phyloP scores from a whole-genome alignment of 2,797 vertebrate genomes.

The Kryptopterus vitreolus region DNA sequence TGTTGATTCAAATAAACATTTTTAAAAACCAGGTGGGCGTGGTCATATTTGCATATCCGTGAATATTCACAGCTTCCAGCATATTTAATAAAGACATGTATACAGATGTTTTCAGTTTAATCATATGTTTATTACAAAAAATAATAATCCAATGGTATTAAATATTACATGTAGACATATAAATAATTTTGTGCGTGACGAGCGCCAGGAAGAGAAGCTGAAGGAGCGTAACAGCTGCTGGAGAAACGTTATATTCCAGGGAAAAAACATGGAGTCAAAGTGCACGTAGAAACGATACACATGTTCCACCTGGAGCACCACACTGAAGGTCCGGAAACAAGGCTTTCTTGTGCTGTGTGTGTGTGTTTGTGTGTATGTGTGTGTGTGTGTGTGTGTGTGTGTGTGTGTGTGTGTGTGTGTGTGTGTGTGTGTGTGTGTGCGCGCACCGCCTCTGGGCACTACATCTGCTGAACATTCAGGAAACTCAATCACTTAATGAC shows the following conservation, averaged over 20 bases:
- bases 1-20: background rate
- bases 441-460: slow-evolving; percentile 42
- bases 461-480: slow-evolving; percentile 78
- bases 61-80: background rate
- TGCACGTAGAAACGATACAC: background rate
- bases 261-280: background rate
- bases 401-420: slow-evolving; percentile 1
- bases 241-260: slow-evolving; percentile 5
- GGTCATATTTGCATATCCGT: background rate
- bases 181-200: background rate
- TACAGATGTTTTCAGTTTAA: background rate
- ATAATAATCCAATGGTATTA: background rate
- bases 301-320: slow-evolving; percentile 16
- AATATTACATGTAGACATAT: background rate
- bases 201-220: background rate
- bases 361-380: slow-evolving; percentile 1
- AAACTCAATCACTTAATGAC: slow-evolving; percentile 82
- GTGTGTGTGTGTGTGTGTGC: slow-evolving; percentile 18
- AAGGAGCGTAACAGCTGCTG: slow-evolving; percentile 9
- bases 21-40: background rate
- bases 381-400: slow-evolving; percentile 12
- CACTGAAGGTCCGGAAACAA: background rate
- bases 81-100: background rate
- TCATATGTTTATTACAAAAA: background rate
- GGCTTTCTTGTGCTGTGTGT: background rate